Percentiles rank a stretch among this genome's conserved stretches.
These are phyloP conservation scores for Uropsilus gracilis DNA, from an alignment of 2,113 vertebrate species.

Conservation along the genomic window DNA sequence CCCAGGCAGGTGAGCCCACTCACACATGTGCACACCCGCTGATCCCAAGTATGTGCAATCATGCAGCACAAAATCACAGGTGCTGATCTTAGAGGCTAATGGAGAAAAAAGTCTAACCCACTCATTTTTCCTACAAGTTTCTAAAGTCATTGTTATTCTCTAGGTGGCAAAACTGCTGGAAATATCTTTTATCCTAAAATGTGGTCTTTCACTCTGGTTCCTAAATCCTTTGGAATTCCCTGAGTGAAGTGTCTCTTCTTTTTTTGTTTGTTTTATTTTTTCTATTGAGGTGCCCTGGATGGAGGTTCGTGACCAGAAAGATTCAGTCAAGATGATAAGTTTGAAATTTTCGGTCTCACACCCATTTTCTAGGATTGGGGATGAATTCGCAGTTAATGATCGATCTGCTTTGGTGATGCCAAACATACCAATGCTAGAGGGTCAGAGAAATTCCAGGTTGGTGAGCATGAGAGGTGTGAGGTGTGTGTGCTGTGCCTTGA, in stretches of 20 bases:
- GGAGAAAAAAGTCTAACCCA: no score
- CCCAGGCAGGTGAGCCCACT: no score
- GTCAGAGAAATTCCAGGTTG: not conserved
- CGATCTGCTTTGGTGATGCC: not conserved
- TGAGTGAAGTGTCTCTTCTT: not conserved
- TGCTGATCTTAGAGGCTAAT: no score
- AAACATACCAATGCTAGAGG: accelerated
- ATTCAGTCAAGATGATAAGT: not conserved
- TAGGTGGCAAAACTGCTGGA: not conserved
- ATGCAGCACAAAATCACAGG: no score
- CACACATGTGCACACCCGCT: no score
- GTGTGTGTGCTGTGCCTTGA: not conserved
- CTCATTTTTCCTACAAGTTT: no score
- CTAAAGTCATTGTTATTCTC: not conserved
- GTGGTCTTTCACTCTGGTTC: not conserved
- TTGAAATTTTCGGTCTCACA: not conserved
- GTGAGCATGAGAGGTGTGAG: not conserved
- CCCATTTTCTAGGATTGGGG: not conserved
- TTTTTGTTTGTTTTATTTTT: no score
- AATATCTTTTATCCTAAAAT: not conserved
- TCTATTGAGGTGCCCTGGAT: not conserved
- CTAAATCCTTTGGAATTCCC: not conserved
- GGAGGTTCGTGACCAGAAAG: not conserved
- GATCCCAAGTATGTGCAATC: no score
- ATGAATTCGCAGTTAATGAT: not conserved